These are phyloP conservation scores for Agapornis roseicollis DNA, from an alignment of 2,113 vertebrate genomes.

Conservation along the genomic window DNA sequence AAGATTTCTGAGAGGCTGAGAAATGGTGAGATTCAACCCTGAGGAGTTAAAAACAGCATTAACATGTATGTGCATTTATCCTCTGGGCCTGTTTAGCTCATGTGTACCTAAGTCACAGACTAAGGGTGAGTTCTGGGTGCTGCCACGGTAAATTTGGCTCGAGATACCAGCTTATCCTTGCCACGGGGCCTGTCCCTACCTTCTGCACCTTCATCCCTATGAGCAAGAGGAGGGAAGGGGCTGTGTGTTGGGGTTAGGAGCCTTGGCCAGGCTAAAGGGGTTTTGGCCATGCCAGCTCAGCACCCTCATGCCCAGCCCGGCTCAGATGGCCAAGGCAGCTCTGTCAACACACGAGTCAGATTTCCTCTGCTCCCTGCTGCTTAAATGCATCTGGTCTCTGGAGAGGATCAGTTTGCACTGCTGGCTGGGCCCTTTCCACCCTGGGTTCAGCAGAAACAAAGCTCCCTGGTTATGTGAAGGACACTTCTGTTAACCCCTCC, in stretches of 20 bases:
- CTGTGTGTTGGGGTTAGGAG: fast-evolving
- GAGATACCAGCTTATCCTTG: background rate
- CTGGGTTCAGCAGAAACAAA: background rate
- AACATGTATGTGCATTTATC: fast-evolving
- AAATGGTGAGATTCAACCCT: background rate
- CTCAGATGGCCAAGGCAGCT: background rate
- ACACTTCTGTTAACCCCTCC: background rate
- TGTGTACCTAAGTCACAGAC: fast-evolving
- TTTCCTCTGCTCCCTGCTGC: conserved; percentile 11
- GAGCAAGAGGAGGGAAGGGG: background rate
- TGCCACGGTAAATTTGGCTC: background rate
- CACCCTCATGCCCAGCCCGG: background rate
- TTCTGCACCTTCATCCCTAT: fast-evolving
- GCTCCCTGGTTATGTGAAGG: background rate
- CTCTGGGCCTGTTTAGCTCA: background rate
- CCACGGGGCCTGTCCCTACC: fast-evolving
- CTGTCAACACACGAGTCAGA: background rate
- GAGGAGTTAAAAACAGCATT: background rate
- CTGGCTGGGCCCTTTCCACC: conserved; percentile 19
- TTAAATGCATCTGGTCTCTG: background rate
- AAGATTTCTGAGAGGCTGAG: background rate
- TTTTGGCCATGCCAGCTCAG: background rate
- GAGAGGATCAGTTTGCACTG: conserved; percentile 34
- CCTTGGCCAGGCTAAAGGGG: background rate
- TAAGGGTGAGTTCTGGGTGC: background rate